Evolutionary conservation across 2,113 vertebrate genomes (phyloP), one percentile per base, ranked within the genome.

Genomic region (Cnemophilus loriae): DNA sequence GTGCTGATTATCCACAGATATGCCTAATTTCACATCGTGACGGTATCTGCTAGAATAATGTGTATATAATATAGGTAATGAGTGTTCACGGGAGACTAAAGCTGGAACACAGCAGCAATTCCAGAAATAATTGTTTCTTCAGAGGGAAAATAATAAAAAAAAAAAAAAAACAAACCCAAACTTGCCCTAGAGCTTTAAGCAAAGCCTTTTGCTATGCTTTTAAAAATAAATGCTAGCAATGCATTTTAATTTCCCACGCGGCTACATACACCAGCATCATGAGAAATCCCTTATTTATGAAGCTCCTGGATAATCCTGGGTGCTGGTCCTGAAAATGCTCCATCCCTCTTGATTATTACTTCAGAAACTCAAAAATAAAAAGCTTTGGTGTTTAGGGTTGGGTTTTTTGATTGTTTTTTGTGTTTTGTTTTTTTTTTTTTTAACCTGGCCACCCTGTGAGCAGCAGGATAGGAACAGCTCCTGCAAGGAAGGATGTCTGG

Each of bases 221-320:
- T 91, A 91, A 95, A 95, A 93, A 91, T 79, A 96, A 93, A 85
- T 52, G 74, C 77, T 65, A 86, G 78, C 65, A 93, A 86, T 8
- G 28, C 76, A 63, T 91, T 94, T 95, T 95, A 89, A 96, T 97
- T 97, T 96, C 94, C 95, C 96, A 61, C 2, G 21, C 76, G 95
- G 87, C 78, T 78, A 37, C 55, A 50, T n/a, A 26, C 12, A 30
- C 28, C 2, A 4, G 39, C 0, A 3, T 55, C 60, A 70, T n/a
- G 47, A 88, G 84, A 91, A 95, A 92, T 93, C 52, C n/a, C 61
- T 80, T 85, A 89, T 94, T 87, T 87, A 78, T 57, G 69, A 79
- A 92, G 84, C 18, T 68, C 33, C 30, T 23, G 55, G 59, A 67
- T 79, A 90, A 91, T 87, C 22, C n/a, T 10, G 2, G 56, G 55